Evolutionary conservation across 2,797 vertebrate genomes (phyloP).

Genomic region (Bovichtus diacanthus): DNA sequence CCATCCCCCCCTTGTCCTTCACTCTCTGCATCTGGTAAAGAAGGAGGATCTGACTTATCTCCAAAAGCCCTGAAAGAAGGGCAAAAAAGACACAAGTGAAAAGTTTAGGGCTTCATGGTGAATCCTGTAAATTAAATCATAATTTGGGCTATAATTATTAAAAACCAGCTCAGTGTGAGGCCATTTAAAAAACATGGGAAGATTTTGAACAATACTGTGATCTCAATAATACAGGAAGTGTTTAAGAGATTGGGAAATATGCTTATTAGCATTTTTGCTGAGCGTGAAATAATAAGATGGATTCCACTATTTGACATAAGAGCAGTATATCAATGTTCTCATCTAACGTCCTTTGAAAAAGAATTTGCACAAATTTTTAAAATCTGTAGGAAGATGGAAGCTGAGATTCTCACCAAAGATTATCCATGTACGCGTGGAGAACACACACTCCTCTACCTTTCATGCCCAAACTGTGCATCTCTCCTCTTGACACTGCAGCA

Average conservation of each 20-base stretch:
- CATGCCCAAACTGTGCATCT: constrained; percentile 92
- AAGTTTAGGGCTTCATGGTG: neutral
- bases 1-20: constrained; percentile 58
- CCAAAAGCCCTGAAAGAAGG: constrained; percentile 89
- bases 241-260: neutral
- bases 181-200: neutral
- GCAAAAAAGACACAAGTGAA: neutral
- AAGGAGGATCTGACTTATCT: constrained; percentile 91
- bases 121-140: neutral
- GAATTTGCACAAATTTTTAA: neutral
- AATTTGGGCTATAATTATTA: neutral
- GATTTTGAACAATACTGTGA: neutral
- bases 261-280: neutral
- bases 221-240: neutral
- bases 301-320: neutral
- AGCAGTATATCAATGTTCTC: neutral
- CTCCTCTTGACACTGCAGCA: constrained; percentile 87
- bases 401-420: constrained; percentile 92
- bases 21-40: constrained; percentile 78
- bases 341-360: neutral
- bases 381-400: neutral
- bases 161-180: neutral
- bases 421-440: constrained; percentile 93
- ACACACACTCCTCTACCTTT: constrained; percentile 95
- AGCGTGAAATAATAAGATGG: neutral